Conservation (phyloP, 2,888 invertebrate genomes). For the Philaethria dido region DNA sequence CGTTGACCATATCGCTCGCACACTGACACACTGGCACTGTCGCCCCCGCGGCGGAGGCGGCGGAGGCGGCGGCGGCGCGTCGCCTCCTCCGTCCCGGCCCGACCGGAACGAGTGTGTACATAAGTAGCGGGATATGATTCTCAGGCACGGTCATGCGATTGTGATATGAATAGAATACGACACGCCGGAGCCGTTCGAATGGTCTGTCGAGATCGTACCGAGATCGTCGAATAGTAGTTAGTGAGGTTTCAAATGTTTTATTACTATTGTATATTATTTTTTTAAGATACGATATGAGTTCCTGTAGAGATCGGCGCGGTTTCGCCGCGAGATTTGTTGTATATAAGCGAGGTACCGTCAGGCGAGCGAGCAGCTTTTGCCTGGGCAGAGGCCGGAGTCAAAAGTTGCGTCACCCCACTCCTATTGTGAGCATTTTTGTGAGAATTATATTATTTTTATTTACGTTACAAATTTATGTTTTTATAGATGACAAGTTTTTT, state of each 20-base stretch:
- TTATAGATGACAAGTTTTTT: constrained; percentile 82
- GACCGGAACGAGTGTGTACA: constrained; percentile 79
- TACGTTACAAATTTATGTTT: constrained; percentile 66
- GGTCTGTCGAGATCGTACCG: constrained; percentile 78
- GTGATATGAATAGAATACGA: constrained; percentile 83
- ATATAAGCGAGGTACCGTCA: constrained; percentile 75
- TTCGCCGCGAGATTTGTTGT: constrained; percentile 65
- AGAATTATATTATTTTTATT: constrained; percentile 82
- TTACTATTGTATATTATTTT: constrained; percentile 81
- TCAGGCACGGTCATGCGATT: constrained; percentile 83
- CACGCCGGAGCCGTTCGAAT: constrained; percentile 79
- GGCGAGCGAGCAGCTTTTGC: constrained; percentile 52
- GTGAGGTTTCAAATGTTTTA: constrained; percentile 84
- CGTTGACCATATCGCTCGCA: constrained; percentile 70
- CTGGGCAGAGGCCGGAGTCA: constrained; percentile 51
- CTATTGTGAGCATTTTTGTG: constrained; percentile 82
- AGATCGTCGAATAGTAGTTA: constrained; percentile 82
- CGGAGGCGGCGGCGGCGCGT: constrained; percentile 33
- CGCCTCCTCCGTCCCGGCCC: constrained; percentile 47
- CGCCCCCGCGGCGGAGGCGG: constrained; percentile 67
- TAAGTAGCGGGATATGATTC: constrained; percentile 81
- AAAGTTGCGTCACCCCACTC: constrained; percentile 75
- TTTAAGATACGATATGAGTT: constrained; percentile 84
- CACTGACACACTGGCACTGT: constrained; percentile 73
- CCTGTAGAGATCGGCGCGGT: constrained; percentile 73